Evolutionary conservation across 2,797 vertebrate species (phyloP).

Genomic region (Nyctibius grandis): DNA sequence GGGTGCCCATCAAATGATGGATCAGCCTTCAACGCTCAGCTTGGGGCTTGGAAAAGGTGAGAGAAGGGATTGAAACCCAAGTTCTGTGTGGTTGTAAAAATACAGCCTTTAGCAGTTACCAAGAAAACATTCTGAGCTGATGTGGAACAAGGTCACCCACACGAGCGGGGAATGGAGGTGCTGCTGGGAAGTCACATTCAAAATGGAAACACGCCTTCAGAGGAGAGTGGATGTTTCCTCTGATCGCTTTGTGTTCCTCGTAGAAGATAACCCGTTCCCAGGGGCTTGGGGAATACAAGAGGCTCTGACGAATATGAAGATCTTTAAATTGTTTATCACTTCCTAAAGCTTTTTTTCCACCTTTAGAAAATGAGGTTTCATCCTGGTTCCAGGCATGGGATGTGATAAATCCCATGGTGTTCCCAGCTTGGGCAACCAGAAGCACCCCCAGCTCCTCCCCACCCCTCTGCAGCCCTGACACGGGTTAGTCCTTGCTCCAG

Average conservation of each 20-base stretch:
- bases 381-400: neutral
- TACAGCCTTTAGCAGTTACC: neutral
- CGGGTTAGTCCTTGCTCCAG: neutral
- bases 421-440: neutral
- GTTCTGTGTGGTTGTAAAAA: neutral
- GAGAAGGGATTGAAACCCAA: neutral
- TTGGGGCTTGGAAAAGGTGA: neutral
- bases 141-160: neutral
- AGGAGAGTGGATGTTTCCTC: neutral
- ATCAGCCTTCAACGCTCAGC: rapidly evolving
- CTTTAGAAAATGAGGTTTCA: neutral
- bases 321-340: neutral
- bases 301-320: neutral
- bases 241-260: neutral
- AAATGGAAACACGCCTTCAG: neutral
- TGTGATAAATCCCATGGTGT: neutral
- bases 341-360: neutral
- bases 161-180: neutral
- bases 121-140: neutral
- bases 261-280: neutral
- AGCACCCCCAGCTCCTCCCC: neutral
- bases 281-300: neutral
- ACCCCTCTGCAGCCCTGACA: neutral
- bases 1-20: rapidly evolving
- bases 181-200: neutral